Evolutionary conservation across 2,113 vertebrate genomes (phyloP), one percentile per base, ranked within the genome.

Genomic region (Mandrillus leucophaeus): DNA sequence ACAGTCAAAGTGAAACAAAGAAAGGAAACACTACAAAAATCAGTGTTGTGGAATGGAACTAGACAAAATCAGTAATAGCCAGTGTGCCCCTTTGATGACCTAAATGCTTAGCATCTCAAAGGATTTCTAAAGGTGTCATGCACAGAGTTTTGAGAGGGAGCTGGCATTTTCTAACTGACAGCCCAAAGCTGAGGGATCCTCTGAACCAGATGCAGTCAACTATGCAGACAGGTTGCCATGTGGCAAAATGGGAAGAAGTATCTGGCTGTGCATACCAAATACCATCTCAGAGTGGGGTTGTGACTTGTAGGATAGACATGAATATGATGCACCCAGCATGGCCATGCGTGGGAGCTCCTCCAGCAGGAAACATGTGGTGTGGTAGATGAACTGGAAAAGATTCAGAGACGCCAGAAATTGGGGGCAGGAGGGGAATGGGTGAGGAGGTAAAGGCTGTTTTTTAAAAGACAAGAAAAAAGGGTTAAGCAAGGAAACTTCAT

Each of bases 1-100:
- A 38, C 25, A 88, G 72, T 93, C 85, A 92, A 78, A 84, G 55
- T 87, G 78, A 97, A 96, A 97, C 81, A 95, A 96, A 96, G 95
- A 95, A 96, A 96, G 89, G 83, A 97, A 97, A 91, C 43, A 40
- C 83, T 82, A 55, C 68, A 92, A 84, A 97, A 68, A 96, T 12
- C 14, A n/a, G 64, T 66, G 12, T 57, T 80, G 87, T 84, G 45
- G 45, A 78, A 93, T 92, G 50, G 59, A 97, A 86, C 68, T 80
- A 96, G 88, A 90, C 76, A 96, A 75, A 87, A 72, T 92, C 90
- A 90, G 81, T 86, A 97, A 95, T 23, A 78, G 57, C 57, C 48
- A 61, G 68, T n/a, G 35, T 59, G 79, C 48, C 52, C 32, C 9
- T 70, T 68, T 73, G 48, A 70, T 64, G 61, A 93, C 83, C 93